Evolutionary conservation across 1,140 invertebrate species (phyloP).

Genomic region (Chironomus tepperi): DNA sequence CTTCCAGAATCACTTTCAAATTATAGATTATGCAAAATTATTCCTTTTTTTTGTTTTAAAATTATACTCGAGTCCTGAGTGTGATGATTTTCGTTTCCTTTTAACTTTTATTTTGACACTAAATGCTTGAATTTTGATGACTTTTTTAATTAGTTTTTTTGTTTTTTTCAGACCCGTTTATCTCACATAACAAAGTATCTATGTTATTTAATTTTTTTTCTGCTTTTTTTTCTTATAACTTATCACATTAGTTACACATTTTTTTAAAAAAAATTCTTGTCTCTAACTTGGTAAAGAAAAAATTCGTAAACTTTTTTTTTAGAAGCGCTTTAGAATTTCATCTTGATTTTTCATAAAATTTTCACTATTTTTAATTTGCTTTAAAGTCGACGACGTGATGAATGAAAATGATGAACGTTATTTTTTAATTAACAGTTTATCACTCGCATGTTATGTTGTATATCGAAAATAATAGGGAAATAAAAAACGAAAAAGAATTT

Average conservation of each 20-base stretch:
- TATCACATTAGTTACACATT: slow-evolving; percentile 19
- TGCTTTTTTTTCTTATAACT: not conserved
- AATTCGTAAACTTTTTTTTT: slow-evolving; percentile 19
- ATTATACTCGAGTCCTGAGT: slow-evolving; percentile 19
- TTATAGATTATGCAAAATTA: not conserved
- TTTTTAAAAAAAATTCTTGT: not conserved
- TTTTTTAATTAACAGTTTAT: not conserved
- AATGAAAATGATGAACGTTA: not conserved
- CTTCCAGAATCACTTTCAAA: too few species aligned
- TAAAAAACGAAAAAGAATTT: not conserved
- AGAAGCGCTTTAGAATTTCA: slow-evolving; percentile 20
- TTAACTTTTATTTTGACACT: slow-evolving; percentile 14
- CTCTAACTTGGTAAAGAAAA: slow-evolving; percentile 17
- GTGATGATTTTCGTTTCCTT: not conserved
- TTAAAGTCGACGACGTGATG: slow-evolving; percentile 6
- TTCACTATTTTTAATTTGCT: not conserved
- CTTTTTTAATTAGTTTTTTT: not conserved
- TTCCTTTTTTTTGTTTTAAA: too few species aligned
- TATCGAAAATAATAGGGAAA: not conserved
- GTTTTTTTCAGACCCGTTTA: slow-evolving; percentile 18
- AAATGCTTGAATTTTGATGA: slow-evolving; percentile 19
- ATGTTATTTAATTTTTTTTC: slow-evolving; percentile 5
- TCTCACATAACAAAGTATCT: not conserved
- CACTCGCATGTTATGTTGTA: not conserved
- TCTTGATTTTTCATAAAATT: not conserved